Evolutionary conservation across 2,888 invertebrate genomes (phyloP), one percentile per base, ranked within the genome.

Genomic region (Dolomedes plantarius): DNA sequence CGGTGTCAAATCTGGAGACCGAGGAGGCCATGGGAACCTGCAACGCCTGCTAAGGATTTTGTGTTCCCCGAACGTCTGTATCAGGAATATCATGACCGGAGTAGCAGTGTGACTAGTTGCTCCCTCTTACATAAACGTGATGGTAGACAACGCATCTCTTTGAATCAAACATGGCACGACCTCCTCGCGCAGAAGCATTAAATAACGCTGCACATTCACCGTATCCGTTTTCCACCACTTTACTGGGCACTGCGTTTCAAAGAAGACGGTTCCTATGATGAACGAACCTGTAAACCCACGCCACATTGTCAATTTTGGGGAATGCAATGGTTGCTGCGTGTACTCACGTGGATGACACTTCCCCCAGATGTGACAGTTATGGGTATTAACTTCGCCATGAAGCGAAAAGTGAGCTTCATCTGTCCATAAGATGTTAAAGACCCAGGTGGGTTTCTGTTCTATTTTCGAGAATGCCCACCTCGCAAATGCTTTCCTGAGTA

Each of bases 401-500:
- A 62, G 62, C 27, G 62, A 62, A 62, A 62, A 62, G 62, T 62
- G 62, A 62, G 23, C 27, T 62, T 0, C 27, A 1, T 27, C 7
- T 27, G 62, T 1, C 62, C 27, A 28, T 13, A 62, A 62, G 41
- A 31, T 67, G 28, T 29, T 67, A 32, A 67, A 31, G 67, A 31
- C n/a, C 32, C n/a, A 67, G 13, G n/a, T 2, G 32, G 23, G 23
- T 39, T 39, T 27, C 13, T 71, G 46, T 41, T 46, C 27, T 3
- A 41, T 41, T 71, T 71, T 46, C 71, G 28, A 71, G 41, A 71
- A 28, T 71, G 41, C 16, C 13, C 16, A 71, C 41, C 28, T 71
- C 71, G 36, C 69, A 36, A 69, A 69, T 69, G 11, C 39, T 69
- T 69, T 39, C 13, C 36, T 69, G 39, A 39, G 19, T 69, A 36